Conservation (phyloP, 2,113 vertebrate genomes). For the Clarias macrocephalus region DNA sequence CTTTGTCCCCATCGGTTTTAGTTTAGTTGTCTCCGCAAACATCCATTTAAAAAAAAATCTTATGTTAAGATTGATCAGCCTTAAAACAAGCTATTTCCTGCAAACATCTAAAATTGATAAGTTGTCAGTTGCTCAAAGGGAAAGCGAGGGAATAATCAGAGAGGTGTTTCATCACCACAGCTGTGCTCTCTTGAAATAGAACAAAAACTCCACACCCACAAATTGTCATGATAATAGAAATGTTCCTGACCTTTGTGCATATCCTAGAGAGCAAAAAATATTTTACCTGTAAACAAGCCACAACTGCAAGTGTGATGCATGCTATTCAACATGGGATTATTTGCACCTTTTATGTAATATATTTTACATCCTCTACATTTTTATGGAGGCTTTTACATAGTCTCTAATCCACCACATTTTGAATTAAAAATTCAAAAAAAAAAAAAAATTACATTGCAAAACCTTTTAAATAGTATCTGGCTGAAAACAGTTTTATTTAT, state of each 20-base stretch:
- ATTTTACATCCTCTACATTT: background rate
- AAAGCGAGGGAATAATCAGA: conserved; percentile 29
- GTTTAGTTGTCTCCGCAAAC: background rate
- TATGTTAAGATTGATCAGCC: background rate
- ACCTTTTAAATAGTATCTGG: background rate
- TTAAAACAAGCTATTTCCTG: conserved; percentile 16
- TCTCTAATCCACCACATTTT: background rate
- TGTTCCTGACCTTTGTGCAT: conserved; percentile 16
- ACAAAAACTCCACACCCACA: conserved; percentile 49
- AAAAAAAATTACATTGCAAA: background rate
- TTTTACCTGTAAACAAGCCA: conserved; percentile 40
- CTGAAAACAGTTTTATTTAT: background rate
- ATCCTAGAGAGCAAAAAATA: background rate
- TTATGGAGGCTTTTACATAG: background rate
- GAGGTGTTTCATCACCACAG: conserved; percentile 48
- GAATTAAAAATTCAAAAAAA: background rate
- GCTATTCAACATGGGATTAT: background rate
- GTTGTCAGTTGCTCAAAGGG: conserved; percentile 20
- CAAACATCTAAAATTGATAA: conserved; percentile 29
- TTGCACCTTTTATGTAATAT: background rate
- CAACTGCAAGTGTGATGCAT: background rate
- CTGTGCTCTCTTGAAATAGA: conserved; percentile 59
- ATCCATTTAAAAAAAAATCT: background rate
- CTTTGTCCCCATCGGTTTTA: background rate
- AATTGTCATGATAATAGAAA: conserved; percentile 51